Percentiles rank a stretch among this genome's conserved stretches.
Conservation (phyloP, 2,113 vertebrate species). For the Mus spicilegus region DNA sequence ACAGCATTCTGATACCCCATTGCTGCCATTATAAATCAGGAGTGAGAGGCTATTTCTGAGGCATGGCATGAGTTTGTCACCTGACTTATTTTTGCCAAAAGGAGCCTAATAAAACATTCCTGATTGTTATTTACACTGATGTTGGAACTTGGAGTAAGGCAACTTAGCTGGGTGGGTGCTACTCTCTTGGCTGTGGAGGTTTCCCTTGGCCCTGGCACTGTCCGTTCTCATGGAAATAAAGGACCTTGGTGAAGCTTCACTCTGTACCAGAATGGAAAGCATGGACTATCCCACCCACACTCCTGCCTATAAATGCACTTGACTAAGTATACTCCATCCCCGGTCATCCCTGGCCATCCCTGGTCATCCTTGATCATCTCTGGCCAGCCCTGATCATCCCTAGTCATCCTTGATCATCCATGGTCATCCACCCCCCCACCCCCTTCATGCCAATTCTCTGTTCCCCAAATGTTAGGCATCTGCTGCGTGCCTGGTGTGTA, state of each 20-base stretch:
- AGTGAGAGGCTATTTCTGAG: neutral
- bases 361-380: too few species aligned
- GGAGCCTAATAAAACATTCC: neutral
- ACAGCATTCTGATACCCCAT: neutral
- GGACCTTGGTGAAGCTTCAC: neutral
- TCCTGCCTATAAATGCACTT: accelerated
- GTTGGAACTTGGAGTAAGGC: accelerated
- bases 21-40: neutral
- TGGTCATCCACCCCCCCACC: neutral
- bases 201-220: neutral
- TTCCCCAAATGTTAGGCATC: too few species aligned
- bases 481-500: neutral
- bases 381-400: too few species aligned
- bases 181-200: neutral
- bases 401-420: too few species aligned
- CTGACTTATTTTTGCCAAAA: neutral
- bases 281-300: neutral
- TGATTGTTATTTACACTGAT: neutral
- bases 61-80: neutral
- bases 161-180: neutral
- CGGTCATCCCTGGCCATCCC: too few species aligned
- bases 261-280: neutral
- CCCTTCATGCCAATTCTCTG: neutral
- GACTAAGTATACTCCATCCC: too few species aligned
- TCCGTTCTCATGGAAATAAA: neutral